These are phyloP conservation scores for Bucco capensis DNA, from an alignment of 2,113 vertebrate genomes.

Conservation along the genomic window DNA sequence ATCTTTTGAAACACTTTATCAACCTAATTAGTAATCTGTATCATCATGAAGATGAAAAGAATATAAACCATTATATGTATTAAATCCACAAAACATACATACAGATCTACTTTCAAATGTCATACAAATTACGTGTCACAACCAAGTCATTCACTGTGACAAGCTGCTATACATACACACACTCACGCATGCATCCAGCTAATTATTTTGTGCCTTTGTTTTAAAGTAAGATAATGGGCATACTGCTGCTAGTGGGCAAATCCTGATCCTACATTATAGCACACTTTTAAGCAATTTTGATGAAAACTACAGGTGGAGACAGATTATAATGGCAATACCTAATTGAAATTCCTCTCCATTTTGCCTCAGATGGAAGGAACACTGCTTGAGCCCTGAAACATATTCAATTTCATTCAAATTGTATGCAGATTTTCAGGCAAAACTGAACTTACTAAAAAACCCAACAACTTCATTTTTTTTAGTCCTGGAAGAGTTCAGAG, in stretches of 20 bases:
- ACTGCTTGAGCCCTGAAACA: slow-evolving; percentile 73
- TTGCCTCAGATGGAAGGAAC: slow-evolving; percentile 71
- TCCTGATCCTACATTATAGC: slow-evolving; percentile 55
- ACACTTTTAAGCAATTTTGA: slow-evolving; percentile 68
- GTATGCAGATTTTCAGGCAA: slow-evolving; percentile 72
- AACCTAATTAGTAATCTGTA: slow-evolving; percentile 54
- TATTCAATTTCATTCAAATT: slow-evolving; percentile 73
- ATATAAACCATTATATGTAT: neutral
- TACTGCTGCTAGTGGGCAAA: slow-evolving; percentile 67
- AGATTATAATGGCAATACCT: slow-evolving; percentile 71
- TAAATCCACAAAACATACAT: neutral
- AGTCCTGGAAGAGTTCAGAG: slow-evolving; percentile 9
- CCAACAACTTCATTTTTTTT: too few species aligned
- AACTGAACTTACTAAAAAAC: slow-evolving; percentile 43
- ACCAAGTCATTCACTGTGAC: slow-evolving; percentile 53
- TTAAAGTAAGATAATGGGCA: slow-evolving; percentile 60
- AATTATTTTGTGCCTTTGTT: slow-evolving; percentile 66
- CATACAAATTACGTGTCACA: slow-evolving; percentile 60
- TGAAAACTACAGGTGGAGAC: slow-evolving; percentile 76
- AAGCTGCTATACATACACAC: slow-evolving; percentile 13
- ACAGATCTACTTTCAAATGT: neutral
- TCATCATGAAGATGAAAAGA: neutral
- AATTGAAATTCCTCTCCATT: slow-evolving; percentile 78
- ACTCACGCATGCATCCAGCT: neutral
- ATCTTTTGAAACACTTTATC: slow-evolving; percentile 55